A percentile compares a stretch with the other conserved stretches of the same genome.
Evolutionary conservation across 2,888 invertebrate species (phyloP).

Genomic region (Cephus pygmeus): DNA sequence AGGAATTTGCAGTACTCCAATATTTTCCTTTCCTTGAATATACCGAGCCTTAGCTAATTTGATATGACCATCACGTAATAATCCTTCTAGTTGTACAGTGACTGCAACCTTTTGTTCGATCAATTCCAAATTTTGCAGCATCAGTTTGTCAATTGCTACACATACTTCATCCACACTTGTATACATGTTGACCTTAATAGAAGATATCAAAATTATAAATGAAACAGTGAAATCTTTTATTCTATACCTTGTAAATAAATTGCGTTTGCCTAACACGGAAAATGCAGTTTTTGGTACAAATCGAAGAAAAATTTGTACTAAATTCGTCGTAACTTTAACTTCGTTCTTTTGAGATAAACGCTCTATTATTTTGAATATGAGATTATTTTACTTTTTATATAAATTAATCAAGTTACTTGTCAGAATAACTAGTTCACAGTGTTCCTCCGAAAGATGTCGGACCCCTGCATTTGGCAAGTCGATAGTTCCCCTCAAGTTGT

Average conservation of each 20-base stretch:
- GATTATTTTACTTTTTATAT: background rate
- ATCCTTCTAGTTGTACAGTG: conserved; percentile 77
- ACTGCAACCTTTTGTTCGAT: conserved; percentile 79
- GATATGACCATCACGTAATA: conserved; percentile 76
- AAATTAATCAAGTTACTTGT: background rate
- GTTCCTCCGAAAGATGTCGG: background rate
- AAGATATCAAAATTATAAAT: background rate
- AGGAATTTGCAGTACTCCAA: conserved; percentile 78
- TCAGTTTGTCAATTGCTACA: conserved; percentile 75
- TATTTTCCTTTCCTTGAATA: conserved; percentile 80
- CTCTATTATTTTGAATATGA: background rate
- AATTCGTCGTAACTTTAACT: background rate
- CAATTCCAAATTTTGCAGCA: conserved; percentile 76
- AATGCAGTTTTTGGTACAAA: background rate
- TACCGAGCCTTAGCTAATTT: conserved; percentile 83
- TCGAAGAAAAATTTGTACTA: background rate
- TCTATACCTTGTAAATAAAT: background rate
- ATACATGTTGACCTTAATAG: conserved; percentile 23
- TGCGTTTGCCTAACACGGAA: background rate
- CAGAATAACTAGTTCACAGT: background rate
- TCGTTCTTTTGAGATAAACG: background rate
- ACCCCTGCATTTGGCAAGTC: conserved; percentile 35
- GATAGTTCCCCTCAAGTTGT: conserved; percentile 44
- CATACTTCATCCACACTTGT: conserved; percentile 66
- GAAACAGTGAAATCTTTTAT: background rate